Evolutionary conservation across 35 echinoderm and acorn worm species (phyloP).

Genomic region (Patiria miniata): DNA sequence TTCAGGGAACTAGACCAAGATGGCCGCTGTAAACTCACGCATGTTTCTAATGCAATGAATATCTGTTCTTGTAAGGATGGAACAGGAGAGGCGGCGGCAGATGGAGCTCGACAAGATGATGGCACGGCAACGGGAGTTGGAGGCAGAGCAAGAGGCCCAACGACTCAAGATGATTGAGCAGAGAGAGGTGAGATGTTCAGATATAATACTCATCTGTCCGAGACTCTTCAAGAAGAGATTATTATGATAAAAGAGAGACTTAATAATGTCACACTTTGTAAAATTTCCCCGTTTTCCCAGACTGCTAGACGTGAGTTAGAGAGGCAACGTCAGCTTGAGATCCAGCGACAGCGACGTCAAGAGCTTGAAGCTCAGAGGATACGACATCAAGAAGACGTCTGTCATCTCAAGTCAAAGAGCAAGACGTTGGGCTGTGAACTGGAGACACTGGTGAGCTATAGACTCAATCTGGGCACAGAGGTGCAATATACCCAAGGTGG

Average conservation of each 20-base stretch:
- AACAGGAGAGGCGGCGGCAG: slow-evolving; percentile 92
- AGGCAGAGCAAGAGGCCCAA: slow-evolving; percentile 94
- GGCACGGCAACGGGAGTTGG: slow-evolving; percentile 86
- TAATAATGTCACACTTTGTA: too few relatives aligned
- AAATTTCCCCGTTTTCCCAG: slow-evolving; percentile 42
- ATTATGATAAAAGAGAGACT: too few relatives aligned
- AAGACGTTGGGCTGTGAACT: slow-evolving; percentile 95
- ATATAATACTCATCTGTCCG: not conserved
- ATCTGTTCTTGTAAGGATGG: slow-evolving; percentile 55
- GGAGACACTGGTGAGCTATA: slow-evolving; percentile 76
- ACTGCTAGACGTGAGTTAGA: slow-evolving; percentile 90
- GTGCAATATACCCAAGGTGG: too few relatives aligned
- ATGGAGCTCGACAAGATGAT: slow-evolving; percentile 94
- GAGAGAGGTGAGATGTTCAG: slow-evolving; percentile 74
- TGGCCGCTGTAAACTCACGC: too few relatives aligned
- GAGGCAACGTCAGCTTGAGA: slow-evolving; percentile 87
- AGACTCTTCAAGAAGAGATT: too few relatives aligned
- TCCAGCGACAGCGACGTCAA: slow-evolving; percentile 79
- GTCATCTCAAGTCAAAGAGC: slow-evolving; percentile 88
- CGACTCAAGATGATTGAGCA: slow-evolving; percentile 84
- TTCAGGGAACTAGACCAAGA: not conserved
- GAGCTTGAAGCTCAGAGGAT: slow-evolving; percentile 88
- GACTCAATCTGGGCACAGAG: not conserved
- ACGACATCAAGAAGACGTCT: slow-evolving; percentile 83
- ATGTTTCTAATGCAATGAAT: not conserved